phyloP scores from a whole-genome alignment of 2,888 invertebrate species.

The Lathronympha strigana region DNA sequence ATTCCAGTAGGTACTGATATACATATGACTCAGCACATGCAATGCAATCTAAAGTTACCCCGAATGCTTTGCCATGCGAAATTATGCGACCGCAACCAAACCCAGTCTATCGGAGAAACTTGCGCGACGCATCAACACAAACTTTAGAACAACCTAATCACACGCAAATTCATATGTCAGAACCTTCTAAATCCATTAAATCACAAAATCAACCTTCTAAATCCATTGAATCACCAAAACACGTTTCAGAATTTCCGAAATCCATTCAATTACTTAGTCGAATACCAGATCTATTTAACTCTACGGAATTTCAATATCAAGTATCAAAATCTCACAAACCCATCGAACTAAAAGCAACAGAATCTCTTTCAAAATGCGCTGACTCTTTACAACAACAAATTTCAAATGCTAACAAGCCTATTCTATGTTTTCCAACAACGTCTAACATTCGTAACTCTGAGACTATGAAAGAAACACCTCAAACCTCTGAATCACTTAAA shows the following conservation, averaged over 20 bases:
- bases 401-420: background rate
- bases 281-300: background rate
- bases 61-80: background rate
- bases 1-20: background rate
- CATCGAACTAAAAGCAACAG: background rate
- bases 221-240: background rate
- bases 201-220: background rate
- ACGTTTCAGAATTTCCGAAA: background rate
- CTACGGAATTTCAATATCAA: background rate
- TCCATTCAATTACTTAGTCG: background rate
- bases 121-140: background rate
- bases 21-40: no score
- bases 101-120: constrained; percentile 3
- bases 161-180: background rate
- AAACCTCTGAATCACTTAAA: background rate
- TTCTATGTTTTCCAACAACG: background rate
- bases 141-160: background rate
- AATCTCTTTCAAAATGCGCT: background rate
- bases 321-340: background rate
- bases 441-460: background rate
- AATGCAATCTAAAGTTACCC: background rate
- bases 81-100: background rate
- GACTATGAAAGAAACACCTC: background rate
- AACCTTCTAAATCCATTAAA: constrained; percentile 1
- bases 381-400: background rate